Evolutionary conservation across 2,797 vertebrate species (phyloP).

Genomic region (Pseudotriccus pelzelni): DNA sequence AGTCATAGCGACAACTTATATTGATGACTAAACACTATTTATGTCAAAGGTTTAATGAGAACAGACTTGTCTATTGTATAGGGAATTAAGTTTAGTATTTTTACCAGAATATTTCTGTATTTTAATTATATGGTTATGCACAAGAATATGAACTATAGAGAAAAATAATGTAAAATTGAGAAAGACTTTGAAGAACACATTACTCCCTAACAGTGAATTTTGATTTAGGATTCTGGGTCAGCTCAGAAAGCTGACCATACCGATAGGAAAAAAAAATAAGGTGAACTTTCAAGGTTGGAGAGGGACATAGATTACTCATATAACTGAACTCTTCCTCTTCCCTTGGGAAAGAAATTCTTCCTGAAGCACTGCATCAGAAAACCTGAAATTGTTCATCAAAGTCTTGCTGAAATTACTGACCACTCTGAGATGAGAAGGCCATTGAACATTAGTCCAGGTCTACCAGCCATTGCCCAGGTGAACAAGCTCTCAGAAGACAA

Average conservation of each 20-base stretch:
- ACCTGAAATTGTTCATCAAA: not conserved
- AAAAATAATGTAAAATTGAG: not conserved
- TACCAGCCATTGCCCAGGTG: not conserved
- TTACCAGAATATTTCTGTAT: not conserved
- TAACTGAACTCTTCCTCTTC: not conserved
- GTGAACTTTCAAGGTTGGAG: not conserved
- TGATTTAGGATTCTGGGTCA: not conserved
- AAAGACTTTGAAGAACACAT: not conserved
- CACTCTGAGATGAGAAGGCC: not conserved
- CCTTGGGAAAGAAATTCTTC: not conserved
- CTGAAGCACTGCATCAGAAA: not conserved
- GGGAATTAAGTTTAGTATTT: not conserved
- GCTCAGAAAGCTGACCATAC: not conserved
- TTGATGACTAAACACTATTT: constrained; percentile 15
- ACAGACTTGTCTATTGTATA: not conserved
- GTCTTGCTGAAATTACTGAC: not conserved
- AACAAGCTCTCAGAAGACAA: not conserved
- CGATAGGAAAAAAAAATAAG: not conserved
- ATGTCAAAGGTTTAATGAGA: constrained; percentile 20
- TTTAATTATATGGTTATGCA: not conserved
- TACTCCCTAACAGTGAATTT: not conserved
- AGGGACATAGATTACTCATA: not conserved
- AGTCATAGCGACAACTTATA: not conserved
- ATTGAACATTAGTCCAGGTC: not conserved
- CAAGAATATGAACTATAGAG: not conserved